Evolutionary conservation across 2,888 invertebrate genomes (phyloP), one percentile per base, ranked within the genome.

Genomic region (Polymixis lichenea): DNA sequence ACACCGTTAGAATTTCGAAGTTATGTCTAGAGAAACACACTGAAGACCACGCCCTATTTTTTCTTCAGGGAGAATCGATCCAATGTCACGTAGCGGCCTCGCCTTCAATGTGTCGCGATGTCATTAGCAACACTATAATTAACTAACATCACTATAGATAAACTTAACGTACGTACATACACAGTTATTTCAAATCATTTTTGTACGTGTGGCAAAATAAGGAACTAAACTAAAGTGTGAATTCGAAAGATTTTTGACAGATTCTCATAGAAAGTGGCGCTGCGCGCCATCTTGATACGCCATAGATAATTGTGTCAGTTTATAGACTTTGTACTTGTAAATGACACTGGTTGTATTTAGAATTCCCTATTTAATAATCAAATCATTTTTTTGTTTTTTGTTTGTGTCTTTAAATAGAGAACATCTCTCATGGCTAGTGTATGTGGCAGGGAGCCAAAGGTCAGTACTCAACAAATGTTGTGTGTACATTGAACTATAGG

Each of bases 401-500:
- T 81, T 82, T 73, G 78, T 61, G 53, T 75, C 72, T 82, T 76
- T 70, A 83, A 76, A 80, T 82, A 84, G 80, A 72, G 55, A 46
- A 49, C 62, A 46, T 73, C 56, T 78, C 55, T 76, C 67, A 60
- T 43, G 25, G 19, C 43, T 38, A 32, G 46, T 67, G 56, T 55
- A 60, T 25, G 61, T 85, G 84, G 84, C 85, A 32, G 9, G 15
- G 0, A 46, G 82, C 85, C 84, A 84, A 85, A 43, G 84, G 79
- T 79, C 83, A 61, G 53, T 53, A 25, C 60, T 53, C 32, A 53
- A 69, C 28, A 46, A 66, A 67, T 67, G 66, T 49, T 46, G 61
- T 61, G 60, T 80, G 58, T 65, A 66, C 76, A 76, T 58, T 75
- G 64, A 75, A 69, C 64, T 62, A 68, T 68, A 76, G 25, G 51